These are phyloP conservation scores for Drosophila quadrilineata DNA, from an alignment of 1,140 invertebrate species.

Conservation along the genomic window DNA sequence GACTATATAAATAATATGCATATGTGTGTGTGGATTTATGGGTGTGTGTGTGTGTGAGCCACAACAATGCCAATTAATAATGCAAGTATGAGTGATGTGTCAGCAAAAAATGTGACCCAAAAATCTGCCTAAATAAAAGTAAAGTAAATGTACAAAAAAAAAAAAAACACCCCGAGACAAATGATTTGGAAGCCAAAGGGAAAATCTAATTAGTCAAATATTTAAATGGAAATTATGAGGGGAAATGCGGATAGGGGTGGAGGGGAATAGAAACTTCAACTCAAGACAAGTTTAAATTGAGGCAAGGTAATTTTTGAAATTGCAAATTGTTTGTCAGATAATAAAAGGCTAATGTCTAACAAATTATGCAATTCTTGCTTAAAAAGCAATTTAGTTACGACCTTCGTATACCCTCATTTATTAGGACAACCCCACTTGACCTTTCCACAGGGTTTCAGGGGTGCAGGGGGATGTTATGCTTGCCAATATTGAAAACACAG, in stretches of 20 bases:
- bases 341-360: slow-evolving; percentile 35
- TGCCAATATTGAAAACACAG: slow-evolving; percentile 24
- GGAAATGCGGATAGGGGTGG: background rate
- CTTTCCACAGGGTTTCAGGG: no score
- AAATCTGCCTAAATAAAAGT: no score
- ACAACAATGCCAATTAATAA: background rate
- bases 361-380: slow-evolving; percentile 70
- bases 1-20: slow-evolving; percentile 57
- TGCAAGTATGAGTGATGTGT: background rate
- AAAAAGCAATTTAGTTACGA: slow-evolving; percentile 64
- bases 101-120: slow-evolving; percentile 41
- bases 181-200: background rate
- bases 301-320: slow-evolving; percentile 8
- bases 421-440: slow-evolving; percentile 5
- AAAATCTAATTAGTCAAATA: slow-evolving; percentile 13
- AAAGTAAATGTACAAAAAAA: no score
- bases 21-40: slow-evolving; percentile 5
- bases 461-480: background rate
- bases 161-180: no score
- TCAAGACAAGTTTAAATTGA: background rate
- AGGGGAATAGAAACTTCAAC: no score
- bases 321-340: slow-evolving; percentile 18
- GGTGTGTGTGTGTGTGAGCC: slow-evolving; percentile 12
- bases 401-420: slow-evolving; percentile 27
- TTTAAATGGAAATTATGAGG: background rate